A percentile compares a stretch with the other conserved stretches of the same genome.
Evolutionary conservation across 2,888 invertebrate genomes (phyloP).

Genomic region (Nomada ruficornis): DNA sequence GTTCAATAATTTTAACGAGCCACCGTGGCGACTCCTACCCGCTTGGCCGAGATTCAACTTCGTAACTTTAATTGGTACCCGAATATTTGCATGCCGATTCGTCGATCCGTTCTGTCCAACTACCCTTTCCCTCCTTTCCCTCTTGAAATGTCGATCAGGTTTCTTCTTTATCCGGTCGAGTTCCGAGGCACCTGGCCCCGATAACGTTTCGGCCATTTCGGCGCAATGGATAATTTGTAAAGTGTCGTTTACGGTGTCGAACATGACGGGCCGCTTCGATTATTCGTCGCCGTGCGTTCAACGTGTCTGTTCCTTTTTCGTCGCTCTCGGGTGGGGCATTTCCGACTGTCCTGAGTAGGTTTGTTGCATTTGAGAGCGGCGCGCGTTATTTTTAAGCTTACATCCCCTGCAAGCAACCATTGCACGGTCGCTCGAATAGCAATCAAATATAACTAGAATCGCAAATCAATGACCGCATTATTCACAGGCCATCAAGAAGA

Average conservation of each 20-base stretch:
- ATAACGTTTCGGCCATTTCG: slow-evolving; percentile 28
- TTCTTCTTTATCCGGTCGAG: background rate
- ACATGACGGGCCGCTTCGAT: slow-evolving; percentile 12
- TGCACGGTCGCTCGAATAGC: too few relatives aligned
- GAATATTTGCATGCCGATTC: slow-evolving; percentile 72
- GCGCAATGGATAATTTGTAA: slow-evolving; percentile 34
- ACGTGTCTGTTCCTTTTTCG: background rate
- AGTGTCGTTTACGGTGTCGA: slow-evolving; percentile 23
- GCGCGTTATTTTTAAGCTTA: too few relatives aligned
- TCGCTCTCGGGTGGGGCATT: background rate
- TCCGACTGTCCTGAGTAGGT: too few relatives aligned
- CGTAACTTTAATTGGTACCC: slow-evolving; percentile 78
- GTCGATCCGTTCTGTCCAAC: background rate
- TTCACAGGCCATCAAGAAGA: too few relatives aligned
- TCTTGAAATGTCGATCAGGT: slow-evolving; percentile 14
- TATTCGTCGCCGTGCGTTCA: background rate
- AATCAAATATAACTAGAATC: too few relatives aligned
- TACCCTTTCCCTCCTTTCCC: background rate
- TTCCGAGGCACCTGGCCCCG: background rate
- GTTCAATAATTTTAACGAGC: slow-evolving; percentile 82
- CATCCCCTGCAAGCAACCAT: too few relatives aligned
- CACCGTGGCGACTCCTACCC: slow-evolving; percentile 52
- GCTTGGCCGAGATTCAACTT: slow-evolving; percentile 58
- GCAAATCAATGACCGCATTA: too few relatives aligned
- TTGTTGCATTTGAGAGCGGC: too few relatives aligned